These are phyloP conservation scores for Indri indri DNA, from an alignment of 2,113 vertebrate species.

Conservation along the genomic window DNA sequence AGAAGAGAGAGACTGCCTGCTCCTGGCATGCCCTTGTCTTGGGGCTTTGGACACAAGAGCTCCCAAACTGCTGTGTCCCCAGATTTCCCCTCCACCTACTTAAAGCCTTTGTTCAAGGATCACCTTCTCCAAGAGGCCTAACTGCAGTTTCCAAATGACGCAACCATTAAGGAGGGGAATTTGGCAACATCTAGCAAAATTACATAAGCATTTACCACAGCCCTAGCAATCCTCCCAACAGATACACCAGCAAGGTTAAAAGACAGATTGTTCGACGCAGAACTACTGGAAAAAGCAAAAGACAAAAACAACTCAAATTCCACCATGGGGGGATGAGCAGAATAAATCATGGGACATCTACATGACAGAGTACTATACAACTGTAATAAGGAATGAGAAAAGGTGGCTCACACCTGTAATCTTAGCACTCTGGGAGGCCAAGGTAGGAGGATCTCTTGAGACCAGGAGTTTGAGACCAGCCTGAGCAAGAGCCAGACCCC, in stretches of 20 bases:
- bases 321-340: neutral
- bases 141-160: neutral
- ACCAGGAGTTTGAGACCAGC: no score
- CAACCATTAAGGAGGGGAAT: neutral
- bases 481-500: no score
- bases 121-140: neutral
- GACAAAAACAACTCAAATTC: neutral
- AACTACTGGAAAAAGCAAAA: neutral
- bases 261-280: neutral
- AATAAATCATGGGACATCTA: rapidly evolving
- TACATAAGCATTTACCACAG: no score
- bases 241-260: neutral
- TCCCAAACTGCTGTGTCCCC: no score
- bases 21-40: no score
- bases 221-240: neutral
- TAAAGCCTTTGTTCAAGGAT: neutral
- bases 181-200: neutral
- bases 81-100: neutral
- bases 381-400: no score
- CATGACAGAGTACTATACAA: rapidly evolving
- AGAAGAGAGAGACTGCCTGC: no score
- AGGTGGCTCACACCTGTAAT: no score
- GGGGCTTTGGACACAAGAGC: neutral
- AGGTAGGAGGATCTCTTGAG: no score
- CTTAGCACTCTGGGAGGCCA: no score